These are phyloP conservation scores for Molanna angustata DNA, from an alignment of 2,888 invertebrate species.

Conservation along the genomic window DNA sequence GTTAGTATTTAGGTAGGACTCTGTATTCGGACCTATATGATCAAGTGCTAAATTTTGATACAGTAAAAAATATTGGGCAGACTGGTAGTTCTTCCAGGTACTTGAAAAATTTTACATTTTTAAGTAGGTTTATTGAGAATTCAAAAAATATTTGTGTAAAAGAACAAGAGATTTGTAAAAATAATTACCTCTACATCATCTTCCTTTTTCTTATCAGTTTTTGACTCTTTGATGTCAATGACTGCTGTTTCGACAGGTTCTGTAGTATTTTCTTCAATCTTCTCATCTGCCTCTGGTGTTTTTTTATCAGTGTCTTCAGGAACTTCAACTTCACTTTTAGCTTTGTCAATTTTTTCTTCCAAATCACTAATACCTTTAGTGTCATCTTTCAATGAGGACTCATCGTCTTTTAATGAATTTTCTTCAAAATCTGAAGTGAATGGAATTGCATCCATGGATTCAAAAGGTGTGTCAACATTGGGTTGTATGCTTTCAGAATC, in stretches of 20 bases:
- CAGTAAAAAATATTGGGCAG: too few species aligned
- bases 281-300: constrained; percentile 3
- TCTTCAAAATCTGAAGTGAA: background rate
- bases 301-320: constrained; percentile 2
- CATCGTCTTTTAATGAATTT: too few species aligned
- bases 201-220: background rate
- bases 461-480: background rate
- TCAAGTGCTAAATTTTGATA: too few species aligned
- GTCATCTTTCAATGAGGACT: too few species aligned
- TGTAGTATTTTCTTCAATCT: constrained; percentile 1
- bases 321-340: too few species aligned
- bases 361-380: background rate
- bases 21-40: too few species aligned
- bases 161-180: too few species aligned
- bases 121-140: too few species aligned
- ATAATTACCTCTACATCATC: background rate
- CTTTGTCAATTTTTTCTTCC: background rate
- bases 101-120: too few species aligned
- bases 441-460: background rate
- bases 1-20: too few species aligned
- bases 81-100: too few species aligned
- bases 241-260: constrained; percentile 3
- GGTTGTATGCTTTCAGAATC: constrained; percentile 18
- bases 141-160: too few species aligned
- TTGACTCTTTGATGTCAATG: background rate